These are phyloP conservation scores for Percina caprodes DNA, from an alignment of 2,113 vertebrate genomes.

Conservation along the genomic window DNA sequence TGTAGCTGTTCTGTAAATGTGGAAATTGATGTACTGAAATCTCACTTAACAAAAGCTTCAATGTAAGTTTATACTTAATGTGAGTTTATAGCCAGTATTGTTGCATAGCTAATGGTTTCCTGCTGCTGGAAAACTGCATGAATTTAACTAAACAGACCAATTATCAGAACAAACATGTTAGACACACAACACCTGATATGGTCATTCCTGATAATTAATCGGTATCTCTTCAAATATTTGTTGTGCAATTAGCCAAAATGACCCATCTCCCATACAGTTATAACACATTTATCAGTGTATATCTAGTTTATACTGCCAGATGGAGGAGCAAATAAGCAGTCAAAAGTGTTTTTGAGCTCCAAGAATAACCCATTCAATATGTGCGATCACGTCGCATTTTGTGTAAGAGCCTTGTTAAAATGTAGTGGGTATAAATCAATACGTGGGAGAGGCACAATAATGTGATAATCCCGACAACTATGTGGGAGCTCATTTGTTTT, in stretches of 20 bases:
- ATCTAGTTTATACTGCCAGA: conserved; percentile 44
- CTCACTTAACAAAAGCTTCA: conserved; percentile 17
- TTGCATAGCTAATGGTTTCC: neutral
- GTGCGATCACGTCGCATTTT: conserved; percentile 39
- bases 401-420: conserved; percentile 70
- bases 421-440: conserved; percentile 78
- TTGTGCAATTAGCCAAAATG: neutral
- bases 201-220: conserved; percentile 9
- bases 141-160: conserved; percentile 27
- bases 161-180: conserved; percentile 19
- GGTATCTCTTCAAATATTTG: conserved; percentile 12
- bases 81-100: neutral
- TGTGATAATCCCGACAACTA: conserved; percentile 81
- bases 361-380: conserved; percentile 62
- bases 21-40: conserved; percentile 42
- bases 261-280: neutral
- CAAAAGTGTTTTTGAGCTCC: conserved; percentile 66
- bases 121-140: conserved; percentile 11
- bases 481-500: conserved; percentile 82
- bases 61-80: conserved; percentile 12
- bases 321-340: conserved; percentile 59
- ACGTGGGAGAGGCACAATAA: conserved; percentile 76
- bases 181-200: conserved; percentile 4
- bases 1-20: conserved; percentile 24
- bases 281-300: neutral